Percentiles rank a stretch among this genome's conserved stretches.
These are phyloP conservation scores for Amblyornis subalaris DNA, from an alignment of 2,113 vertebrate species.

Conservation along the genomic window DNA sequence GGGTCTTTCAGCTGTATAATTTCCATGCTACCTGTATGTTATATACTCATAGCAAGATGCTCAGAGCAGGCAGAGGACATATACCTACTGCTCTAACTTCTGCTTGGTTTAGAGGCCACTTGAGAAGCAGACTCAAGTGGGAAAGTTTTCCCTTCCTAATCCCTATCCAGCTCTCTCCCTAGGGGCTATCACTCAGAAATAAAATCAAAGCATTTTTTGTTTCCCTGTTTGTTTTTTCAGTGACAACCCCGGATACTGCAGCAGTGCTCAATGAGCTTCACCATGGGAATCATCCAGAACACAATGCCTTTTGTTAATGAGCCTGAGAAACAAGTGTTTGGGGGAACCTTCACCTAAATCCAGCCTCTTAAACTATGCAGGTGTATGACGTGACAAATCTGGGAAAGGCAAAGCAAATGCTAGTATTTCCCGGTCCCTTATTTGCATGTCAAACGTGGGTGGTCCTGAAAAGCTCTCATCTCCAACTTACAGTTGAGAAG, in stretches of 20 bases:
- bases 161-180: background rate
- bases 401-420: background rate
- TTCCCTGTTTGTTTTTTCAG: background rate
- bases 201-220: background rate
- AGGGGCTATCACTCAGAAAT: background rate
- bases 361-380: background rate
- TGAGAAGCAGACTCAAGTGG: background rate
- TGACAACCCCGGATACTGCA: background rate
- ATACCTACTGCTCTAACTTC: background rate
- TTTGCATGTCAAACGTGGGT: fast-evolving
- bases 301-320: background rate
- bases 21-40: background rate
- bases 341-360: background rate
- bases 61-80: background rate
- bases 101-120: background rate
- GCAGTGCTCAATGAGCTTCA: background rate
- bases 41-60: background rate
- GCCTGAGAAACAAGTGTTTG: background rate
- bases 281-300: background rate
- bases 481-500: constrained; percentile 89
- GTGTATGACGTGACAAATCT: background rate
- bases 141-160: background rate
- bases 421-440: background rate
- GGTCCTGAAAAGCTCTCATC: background rate
- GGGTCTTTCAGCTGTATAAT: background rate